Evolutionary conservation across 2,113 vertebrate species (phyloP).

Genomic region (Alces alces): DNA sequence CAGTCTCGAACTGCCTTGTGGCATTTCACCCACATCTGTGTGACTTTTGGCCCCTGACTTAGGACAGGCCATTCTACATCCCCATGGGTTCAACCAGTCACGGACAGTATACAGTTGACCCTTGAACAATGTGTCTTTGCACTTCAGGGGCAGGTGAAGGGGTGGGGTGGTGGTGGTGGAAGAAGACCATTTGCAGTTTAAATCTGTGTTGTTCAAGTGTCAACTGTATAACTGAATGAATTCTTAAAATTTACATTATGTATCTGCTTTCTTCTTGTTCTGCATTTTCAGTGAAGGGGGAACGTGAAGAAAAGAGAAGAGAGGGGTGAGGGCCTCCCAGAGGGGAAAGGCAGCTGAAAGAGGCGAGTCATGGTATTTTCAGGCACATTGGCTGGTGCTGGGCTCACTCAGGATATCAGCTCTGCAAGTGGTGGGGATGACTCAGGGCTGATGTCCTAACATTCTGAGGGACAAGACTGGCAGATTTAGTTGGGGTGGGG

Average conservation of each 20-base stretch:
- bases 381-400: background rate
- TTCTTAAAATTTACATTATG: background rate
- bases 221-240: background rate
- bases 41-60: background rate
- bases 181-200: background rate
- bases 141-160: rapidly evolving
- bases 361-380: background rate
- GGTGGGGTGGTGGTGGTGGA: background rate
- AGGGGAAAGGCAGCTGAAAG: background rate
- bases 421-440: background rate
- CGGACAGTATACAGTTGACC: background rate
- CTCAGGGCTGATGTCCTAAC: too few relatives aligned
- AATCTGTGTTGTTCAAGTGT: background rate
- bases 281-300: background rate
- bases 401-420: background rate
- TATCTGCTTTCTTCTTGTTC: background rate
- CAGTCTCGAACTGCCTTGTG: background rate
- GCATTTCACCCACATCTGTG: background rate
- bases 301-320: background rate
- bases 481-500: background rate
- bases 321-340: rapidly evolving
- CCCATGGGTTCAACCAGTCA: background rate
- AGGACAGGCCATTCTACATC: background rate
- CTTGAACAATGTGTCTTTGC: background rate
- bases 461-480: background rate